phyloP scores from a whole-genome alignment of 2,797 vertebrate species.

The Artibeus lituratus region DNA sequence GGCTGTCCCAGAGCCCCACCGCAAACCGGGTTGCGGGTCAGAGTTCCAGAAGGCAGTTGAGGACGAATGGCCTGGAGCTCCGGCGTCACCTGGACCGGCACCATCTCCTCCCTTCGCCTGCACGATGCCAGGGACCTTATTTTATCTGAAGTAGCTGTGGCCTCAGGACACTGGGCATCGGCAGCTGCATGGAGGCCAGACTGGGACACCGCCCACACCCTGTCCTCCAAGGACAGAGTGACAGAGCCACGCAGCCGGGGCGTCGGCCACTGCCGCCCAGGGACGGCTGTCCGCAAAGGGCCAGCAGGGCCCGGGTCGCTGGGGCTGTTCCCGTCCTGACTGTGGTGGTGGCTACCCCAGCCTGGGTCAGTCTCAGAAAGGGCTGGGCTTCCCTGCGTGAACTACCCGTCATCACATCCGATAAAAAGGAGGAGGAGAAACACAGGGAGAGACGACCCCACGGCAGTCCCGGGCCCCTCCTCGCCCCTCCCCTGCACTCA shows the following conservation, averaged over 20 bases:
- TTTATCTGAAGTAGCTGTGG: not conserved
- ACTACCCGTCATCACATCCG: not conserved
- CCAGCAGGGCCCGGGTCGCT: not conserved
- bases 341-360: not conserved
- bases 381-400: not conserved
- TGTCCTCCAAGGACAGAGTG: not conserved
- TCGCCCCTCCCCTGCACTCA: not conserved
- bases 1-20: no score
- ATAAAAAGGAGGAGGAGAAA: not conserved
- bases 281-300: not conserved
- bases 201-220: not conserved
- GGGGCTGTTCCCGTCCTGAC: not conserved
- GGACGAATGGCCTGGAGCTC: not conserved
- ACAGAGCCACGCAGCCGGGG: fast-evolving
- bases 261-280: not conserved
- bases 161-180: not conserved
- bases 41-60: not conserved
- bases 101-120: not conserved
- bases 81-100: not conserved
- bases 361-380: not conserved
- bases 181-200: not conserved
- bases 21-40: not conserved
- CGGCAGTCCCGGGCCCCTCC: not conserved
- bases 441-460: not conserved
- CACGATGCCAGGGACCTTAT: not conserved